phyloP scores from a whole-genome alignment of 1,140 invertebrate genomes.

The Triops cancriformis region DNA sequence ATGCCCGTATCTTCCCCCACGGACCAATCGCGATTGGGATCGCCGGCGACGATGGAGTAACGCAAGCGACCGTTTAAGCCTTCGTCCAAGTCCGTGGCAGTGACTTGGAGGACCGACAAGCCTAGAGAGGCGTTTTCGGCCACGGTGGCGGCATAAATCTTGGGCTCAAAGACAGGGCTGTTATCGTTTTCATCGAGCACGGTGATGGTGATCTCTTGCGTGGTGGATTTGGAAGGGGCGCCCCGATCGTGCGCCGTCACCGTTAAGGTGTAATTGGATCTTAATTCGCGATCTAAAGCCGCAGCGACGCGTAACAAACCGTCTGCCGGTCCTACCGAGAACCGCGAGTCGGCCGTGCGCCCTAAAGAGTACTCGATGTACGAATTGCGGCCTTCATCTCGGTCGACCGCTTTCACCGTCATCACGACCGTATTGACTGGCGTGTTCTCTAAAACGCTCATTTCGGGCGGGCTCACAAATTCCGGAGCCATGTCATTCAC shows the following conservation, averaged over 20 bases:
- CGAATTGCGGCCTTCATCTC: conserved; percentile 86
- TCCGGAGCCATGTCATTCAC: conserved; percentile 90
- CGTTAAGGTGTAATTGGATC: conserved; percentile 66
- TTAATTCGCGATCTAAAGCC: conserved; percentile 71
- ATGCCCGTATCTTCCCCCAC: conserved; percentile 83
- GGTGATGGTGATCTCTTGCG: conserved; percentile 57
- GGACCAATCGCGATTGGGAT: conserved; percentile 79
- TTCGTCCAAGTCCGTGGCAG: conserved; percentile 84
- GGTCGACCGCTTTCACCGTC: conserved; percentile 80
- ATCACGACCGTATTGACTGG: conserved; percentile 81
- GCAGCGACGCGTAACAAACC: conserved; percentile 73
- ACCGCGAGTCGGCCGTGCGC: conserved; percentile 51
- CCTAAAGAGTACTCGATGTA: conserved; percentile 77
- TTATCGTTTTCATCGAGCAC: conserved; percentile 92
- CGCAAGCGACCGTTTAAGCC: conserved; percentile 76
- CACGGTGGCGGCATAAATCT: conserved; percentile 75
- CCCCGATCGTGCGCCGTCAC: conserved; percentile 82
- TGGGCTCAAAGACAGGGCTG: conserved; percentile 77
- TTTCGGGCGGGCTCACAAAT: conserved; percentile 73
- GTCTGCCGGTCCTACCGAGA: conserved; percentile 77
- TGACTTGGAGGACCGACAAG: conserved; percentile 77
- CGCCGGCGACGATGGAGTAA: conserved; percentile 79
- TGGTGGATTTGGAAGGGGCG: conserved; percentile 64
- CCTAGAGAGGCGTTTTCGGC: conserved; percentile 90
- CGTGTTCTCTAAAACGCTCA: conserved; percentile 72